Base-by-base conservation (phyloP, 2,113 vertebrate genomes). In the Cryptomyrus ogoouensis region DNA sequence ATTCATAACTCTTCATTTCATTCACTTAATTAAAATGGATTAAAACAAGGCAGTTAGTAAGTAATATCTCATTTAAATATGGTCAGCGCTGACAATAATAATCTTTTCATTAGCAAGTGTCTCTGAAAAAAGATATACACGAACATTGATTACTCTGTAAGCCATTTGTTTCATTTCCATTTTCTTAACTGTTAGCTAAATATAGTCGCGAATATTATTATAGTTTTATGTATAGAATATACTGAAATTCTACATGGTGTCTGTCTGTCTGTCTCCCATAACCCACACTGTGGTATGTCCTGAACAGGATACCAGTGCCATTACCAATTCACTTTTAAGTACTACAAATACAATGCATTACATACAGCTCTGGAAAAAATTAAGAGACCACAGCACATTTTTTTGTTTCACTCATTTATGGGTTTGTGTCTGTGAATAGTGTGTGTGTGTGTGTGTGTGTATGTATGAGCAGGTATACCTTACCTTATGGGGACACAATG, bases 1-100 rank as follows among this genome's bases (percentile, higher is more conserved):
- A 44, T 84, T 84, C 83, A 84, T 47, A 84, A 47, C 83, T 46
- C 19, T 47, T 84, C 24, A 84, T 46, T 46, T n/a, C n/a, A 46
- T 84, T 21, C 21, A 24, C 80, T 46, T 47, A 47, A 84, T 46
- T 84, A 84, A 84, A 46, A 84, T 84, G 83, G 39, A 84, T 84
- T 84, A 84, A 84, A 84, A 84, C 83, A 39, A 84, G 83, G 44
- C 21, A 24, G 44, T 84, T 47, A 84, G 44, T 84, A 46, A 84
- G 39, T 47, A n/a, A 46, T 84, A 46, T 84, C 21, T 84, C 13
- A 80, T 80, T 84, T 46, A 47, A 84, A 84, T 84, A 24, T 84
- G 83, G 83, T 46, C 21, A 46, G 83, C 1, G 19, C 42, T 84
- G 83, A 84, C 17, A 84, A 84, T 21, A 24, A 84, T 84, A 21